Evolutionary conservation across 2,888 invertebrate genomes (phyloP).

Genomic region (Augochlorella aurata): DNA sequence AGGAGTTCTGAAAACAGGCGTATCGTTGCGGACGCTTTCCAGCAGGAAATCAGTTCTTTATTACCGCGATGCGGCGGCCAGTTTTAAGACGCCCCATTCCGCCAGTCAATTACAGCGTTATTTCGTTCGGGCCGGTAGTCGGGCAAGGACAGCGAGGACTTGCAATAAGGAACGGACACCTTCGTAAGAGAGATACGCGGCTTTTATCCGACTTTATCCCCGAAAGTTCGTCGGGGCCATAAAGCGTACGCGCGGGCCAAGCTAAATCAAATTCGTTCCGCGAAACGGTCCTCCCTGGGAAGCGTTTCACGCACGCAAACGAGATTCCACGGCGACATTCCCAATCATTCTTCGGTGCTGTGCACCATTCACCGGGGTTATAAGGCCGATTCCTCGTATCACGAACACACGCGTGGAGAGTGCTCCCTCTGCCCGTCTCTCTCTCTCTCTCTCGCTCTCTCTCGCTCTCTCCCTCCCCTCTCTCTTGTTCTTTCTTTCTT

Average conservation of each 20-base stretch:
- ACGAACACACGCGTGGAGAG: slow-evolving; percentile 34
- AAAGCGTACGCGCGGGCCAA: slow-evolving; percentile 63
- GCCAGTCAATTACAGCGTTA: slow-evolving; percentile 58
- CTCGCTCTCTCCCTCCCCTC: no score
- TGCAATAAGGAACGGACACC: slow-evolving; percentile 48
- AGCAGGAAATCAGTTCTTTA: slow-evolving; percentile 31
- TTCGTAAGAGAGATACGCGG: slow-evolving; percentile 40
- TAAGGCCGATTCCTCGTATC: slow-evolving; percentile 59
- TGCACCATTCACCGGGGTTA: slow-evolving; percentile 57
- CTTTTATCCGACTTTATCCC: slow-evolving; percentile 69
- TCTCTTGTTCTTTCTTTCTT: background rate
- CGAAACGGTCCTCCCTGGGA: slow-evolving; percentile 68
- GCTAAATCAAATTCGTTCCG: slow-evolving; percentile 74
- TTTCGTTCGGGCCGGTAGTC: slow-evolving; percentile 51
- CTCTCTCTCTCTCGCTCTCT: no score
- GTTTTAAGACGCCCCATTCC: slow-evolving; percentile 28
- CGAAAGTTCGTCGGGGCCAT: slow-evolving; percentile 66
- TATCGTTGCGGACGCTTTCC: slow-evolving; percentile 13
- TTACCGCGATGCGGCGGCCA: slow-evolving; percentile 16
- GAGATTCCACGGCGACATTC: slow-evolving; percentile 70
- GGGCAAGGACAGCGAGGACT: slow-evolving; percentile 48
- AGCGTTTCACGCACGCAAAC: slow-evolving; percentile 71
- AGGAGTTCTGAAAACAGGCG: slow-evolving; percentile 2
- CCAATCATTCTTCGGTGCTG: slow-evolving; percentile 62
- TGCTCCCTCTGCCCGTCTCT: background rate